Conservation (phyloP, 2,113 vertebrate genomes). For the Hippocampus abdominalis region DNA sequence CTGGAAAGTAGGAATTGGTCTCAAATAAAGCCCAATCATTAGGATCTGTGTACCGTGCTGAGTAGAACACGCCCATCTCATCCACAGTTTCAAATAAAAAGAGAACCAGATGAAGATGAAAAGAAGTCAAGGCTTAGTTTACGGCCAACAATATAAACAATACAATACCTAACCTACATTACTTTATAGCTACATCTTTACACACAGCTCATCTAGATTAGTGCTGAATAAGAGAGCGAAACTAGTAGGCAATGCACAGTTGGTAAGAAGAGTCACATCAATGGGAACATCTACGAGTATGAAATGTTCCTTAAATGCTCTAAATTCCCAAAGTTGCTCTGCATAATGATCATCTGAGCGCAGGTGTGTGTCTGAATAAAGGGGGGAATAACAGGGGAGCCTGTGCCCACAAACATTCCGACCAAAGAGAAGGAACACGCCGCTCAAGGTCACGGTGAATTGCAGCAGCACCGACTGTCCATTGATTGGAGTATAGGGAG, state of each 20-base stretch:
- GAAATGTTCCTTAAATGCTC: conserved; percentile 27
- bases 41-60: too few species aligned
- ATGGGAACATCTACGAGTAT: conserved; percentile 1
- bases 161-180: too few species aligned
- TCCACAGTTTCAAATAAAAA: background rate
- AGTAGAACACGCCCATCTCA: too few species aligned
- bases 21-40: too few species aligned
- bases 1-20: too few species aligned
- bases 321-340: conserved; percentile 33
- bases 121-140: background rate
- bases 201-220: background rate
- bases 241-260: background rate
- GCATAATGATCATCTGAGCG: conserved; percentile 51
- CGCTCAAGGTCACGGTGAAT: conserved; percentile 70
- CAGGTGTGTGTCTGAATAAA: conserved; percentile 71
- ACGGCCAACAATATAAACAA: too few species aligned
- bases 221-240: background rate
- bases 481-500: conserved; percentile 70
- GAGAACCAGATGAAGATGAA: background rate
- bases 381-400: conserved; percentile 50
- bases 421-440: conserved; percentile 39
- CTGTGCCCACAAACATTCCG: conserved; percentile 38
- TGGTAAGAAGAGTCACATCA: background rate
- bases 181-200: background rate
- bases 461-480: conserved; percentile 46